Evolutionary conservation across 2,113 vertebrate species (phyloP).

Genomic region (Synodontis membranacea): DNA sequence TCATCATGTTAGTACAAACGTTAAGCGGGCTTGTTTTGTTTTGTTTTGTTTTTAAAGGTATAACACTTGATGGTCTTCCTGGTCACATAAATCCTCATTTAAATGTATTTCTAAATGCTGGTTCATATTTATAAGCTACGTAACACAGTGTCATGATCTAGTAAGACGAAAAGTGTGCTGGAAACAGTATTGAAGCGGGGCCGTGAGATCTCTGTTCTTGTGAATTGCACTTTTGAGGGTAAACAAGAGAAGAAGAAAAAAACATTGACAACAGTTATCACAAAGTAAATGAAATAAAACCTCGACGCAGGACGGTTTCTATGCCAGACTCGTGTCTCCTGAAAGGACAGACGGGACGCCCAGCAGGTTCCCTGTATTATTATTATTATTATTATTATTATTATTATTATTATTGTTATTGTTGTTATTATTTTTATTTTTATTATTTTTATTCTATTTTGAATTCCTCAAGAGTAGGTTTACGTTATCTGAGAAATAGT

Average conservation of each 20-base stretch:
- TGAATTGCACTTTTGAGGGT: conserved; percentile 55
- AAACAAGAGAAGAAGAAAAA: conserved; percentile 30
- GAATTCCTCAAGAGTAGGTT: conserved; percentile 25
- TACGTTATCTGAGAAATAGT: conserved; percentile 54
- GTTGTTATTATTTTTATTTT: too few relatives aligned
- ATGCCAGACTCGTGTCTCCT: conserved; percentile 42
- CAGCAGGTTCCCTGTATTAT: conserved; percentile 5
- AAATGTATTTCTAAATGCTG: neutral
- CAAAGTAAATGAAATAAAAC: conserved; percentile 40
- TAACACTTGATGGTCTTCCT: too few relatives aligned
- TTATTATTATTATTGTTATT: conserved; percentile 23
- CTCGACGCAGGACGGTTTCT: conserved; percentile 43
- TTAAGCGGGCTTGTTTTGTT: neutral
- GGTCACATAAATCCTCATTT: neutral
- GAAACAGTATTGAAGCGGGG: neutral
- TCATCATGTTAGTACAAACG: neutral
- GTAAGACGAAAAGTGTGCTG: neutral
- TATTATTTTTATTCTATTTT: conserved; percentile 23
- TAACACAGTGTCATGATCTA: neutral
- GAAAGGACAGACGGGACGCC: conserved; percentile 20
- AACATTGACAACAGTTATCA: conserved; percentile 12
- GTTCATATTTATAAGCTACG: neutral
- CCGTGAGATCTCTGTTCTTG: conserved; percentile 41
- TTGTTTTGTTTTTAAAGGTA: too few relatives aligned
- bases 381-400: conserved; percentile 27